Percentiles rank a stretch among this genome's conserved stretches.
These are phyloP conservation scores for Nothoprocta perdicaria DNA, from an alignment of 2,113 vertebrate species.

Conservation along the genomic window DNA sequence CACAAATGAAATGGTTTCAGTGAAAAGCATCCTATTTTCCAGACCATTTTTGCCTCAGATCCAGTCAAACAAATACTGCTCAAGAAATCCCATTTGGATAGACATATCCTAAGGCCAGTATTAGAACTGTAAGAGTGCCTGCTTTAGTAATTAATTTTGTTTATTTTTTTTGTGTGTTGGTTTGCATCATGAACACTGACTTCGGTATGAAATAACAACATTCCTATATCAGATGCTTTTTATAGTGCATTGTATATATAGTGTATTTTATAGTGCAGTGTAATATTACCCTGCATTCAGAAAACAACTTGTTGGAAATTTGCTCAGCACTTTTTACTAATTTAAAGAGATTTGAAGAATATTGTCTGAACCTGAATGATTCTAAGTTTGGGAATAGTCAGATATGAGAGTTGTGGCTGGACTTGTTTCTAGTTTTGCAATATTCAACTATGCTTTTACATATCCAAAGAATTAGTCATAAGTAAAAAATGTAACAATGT, in stretches of 20 bases:
- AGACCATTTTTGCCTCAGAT: neutral
- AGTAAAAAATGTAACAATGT: neutral
- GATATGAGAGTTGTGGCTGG: neutral
- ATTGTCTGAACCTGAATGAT: neutral
- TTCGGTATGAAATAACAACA: too few species aligned
- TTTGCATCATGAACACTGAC: neutral
- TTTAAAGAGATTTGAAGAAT: neutral
- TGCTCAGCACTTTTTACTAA: neutral
- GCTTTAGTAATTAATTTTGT: rapidly evolving
- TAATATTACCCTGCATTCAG: too few species aligned
- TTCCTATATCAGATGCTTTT: neutral
- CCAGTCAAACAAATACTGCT: neutral
- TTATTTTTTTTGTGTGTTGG: neutral
- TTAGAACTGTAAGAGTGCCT: neutral
- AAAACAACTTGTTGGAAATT: too few species aligned
- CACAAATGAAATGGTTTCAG: neutral
- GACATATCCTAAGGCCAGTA: too few species aligned
- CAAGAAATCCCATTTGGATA: neutral
- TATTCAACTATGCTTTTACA: neutral
- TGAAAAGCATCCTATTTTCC: neutral
- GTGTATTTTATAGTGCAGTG: too few species aligned
- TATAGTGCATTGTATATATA: too few species aligned
- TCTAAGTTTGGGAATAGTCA: neutral
- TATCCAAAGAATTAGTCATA: neutral
- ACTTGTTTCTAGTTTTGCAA: neutral